These are phyloP conservation scores for Anguilla anguilla DNA, from an alignment of 2,797 vertebrate genomes.

Conservation along the genomic window DNA sequence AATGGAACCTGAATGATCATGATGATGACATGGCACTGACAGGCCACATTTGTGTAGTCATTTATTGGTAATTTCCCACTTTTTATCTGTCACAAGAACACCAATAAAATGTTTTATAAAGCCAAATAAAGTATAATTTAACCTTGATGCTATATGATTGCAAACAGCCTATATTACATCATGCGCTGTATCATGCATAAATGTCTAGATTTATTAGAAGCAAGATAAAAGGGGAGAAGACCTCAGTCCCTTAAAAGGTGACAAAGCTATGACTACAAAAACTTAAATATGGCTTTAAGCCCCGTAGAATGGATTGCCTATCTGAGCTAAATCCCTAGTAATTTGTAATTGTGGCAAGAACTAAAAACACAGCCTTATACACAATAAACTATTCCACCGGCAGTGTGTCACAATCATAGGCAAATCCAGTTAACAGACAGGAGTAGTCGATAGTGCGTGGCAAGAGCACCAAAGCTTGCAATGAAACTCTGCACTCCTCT, in stretches of 20 bases:
- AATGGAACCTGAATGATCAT: neutral
- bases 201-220: neutral
- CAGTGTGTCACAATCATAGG: neutral
- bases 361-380: neutral
- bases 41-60: neutral
- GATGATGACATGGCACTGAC: too few relatives aligned
- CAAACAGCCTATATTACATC: neutral
- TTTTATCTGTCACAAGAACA: neutral
- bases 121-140: neutral
- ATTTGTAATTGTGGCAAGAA: neutral
- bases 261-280: neutral
- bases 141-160: neutral
- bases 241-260: neutral
- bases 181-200: neutral
- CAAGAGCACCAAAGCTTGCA: neutral
- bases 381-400: neutral
- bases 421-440: neutral
- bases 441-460: neutral
- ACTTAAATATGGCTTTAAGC: neutral
- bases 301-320: neutral
- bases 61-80: neutral
- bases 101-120: neutral
- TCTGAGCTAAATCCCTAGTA: neutral
- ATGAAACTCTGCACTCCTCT: neutral
- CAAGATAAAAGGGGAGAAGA: neutral